Evolutionary conservation across 92 coral and sea anemone species (phyloP).

Genomic region (Phenganax subtilis): DNA sequence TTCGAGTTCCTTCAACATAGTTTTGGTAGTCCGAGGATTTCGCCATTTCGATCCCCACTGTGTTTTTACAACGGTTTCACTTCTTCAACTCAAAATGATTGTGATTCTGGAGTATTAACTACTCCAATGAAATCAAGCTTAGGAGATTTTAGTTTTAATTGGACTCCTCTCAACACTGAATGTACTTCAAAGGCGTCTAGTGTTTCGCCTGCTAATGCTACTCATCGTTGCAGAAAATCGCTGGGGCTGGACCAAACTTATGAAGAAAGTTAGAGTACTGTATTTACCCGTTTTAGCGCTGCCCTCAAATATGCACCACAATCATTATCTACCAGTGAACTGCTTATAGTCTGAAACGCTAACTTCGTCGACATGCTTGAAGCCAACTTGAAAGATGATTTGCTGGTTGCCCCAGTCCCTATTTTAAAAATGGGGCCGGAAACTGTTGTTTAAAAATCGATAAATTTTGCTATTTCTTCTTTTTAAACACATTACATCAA

Average conservation of each 20-base stretch:
- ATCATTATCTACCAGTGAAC: too few species aligned
- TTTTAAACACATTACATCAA: too few species aligned
- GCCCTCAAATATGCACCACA: too few species aligned
- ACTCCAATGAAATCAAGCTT: constrained; percentile 72
- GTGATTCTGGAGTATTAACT: constrained; percentile 63
- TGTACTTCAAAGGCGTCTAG: constrained; percentile 59
- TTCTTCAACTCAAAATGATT: constrained; percentile 50
- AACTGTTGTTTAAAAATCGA: too few species aligned
- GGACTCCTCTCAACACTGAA: constrained; percentile 39
- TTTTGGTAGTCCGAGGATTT: constrained; percentile 46
- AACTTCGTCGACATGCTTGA: too few species aligned
- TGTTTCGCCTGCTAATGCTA: constrained; percentile 37
- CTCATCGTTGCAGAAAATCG: constrained; percentile 85
- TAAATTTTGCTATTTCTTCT: too few species aligned
- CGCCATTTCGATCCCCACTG: constrained; percentile 44
- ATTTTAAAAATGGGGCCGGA: too few species aligned
- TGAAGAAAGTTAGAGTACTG: too few species aligned
- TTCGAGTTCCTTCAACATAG: constrained; percentile 57
- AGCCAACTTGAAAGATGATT: too few species aligned
- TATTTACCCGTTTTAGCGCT: too few species aligned
- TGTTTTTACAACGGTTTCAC: constrained; percentile 56
- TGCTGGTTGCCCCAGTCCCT: too few species aligned
- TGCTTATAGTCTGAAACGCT: too few species aligned
- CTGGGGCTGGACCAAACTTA: constrained; percentile 57
- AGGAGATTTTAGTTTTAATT: constrained; percentile 61